A percentile compares a stretch with the other conserved stretches of the same genome.
phyloP scores from a whole-genome alignment of 2,888 invertebrate genomes.

The Rambutsinella grinnellia region DNA sequence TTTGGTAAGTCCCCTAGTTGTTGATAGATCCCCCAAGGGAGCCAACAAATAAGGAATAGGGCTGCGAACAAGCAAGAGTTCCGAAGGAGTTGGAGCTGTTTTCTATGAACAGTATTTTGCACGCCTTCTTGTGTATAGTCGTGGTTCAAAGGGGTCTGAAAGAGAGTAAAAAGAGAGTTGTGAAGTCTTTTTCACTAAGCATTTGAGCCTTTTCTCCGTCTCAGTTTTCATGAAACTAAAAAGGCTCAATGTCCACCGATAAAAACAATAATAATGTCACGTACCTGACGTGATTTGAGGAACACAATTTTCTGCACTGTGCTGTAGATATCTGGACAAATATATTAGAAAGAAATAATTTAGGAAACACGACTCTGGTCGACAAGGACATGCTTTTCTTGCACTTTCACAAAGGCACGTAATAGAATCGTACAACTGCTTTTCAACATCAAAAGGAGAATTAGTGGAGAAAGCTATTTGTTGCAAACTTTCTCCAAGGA shows the following conservation, averaged over 20 bases:
- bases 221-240: neutral
- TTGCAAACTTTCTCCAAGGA: too few species aligned
- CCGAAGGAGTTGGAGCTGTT: conserved; percentile 39
- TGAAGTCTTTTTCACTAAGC: too few species aligned
- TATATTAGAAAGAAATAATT: neutral
- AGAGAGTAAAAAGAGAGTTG: neutral
- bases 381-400: neutral
- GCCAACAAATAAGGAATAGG: conserved; percentile 50
- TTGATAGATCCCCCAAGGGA: conserved; percentile 50
- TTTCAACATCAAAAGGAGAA: too few species aligned
- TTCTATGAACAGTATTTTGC: conserved; percentile 36
- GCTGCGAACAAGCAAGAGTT: conserved; percentile 52
- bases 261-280: neutral
- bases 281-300: conserved; percentile 41
- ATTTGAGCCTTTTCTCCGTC: too few species aligned
- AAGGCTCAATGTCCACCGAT: neutral
- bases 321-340: conserved; percentile 36
- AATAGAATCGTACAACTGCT: too few species aligned
- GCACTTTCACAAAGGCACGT: too few species aligned
- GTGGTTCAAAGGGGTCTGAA: conserved; percentile 7
- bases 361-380: neutral
- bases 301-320: conserved; percentile 42
- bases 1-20: conserved; percentile 37
- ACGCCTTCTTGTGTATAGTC: neutral
- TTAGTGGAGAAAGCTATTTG: too few species aligned